A percentile compares a stretch with the other conserved stretches of the same genome.
These are phyloP conservation scores for Scaptomyza montana DNA, from an alignment of 1,140 invertebrate genomes.

Conservation along the genomic window DNA sequence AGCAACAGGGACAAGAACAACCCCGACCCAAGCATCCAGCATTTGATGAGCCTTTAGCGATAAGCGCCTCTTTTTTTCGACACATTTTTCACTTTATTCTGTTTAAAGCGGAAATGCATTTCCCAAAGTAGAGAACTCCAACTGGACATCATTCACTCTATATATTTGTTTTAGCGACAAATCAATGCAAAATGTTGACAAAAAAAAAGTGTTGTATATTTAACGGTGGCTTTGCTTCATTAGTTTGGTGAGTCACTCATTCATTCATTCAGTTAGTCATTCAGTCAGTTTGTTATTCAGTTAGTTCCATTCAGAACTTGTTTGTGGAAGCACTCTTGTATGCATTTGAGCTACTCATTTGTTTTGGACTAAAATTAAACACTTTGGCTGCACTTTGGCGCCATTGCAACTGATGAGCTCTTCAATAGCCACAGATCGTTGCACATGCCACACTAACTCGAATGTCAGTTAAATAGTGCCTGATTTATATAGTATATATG, in stretches of 20 bases:
- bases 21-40: conserved; percentile 3
- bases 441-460: conserved; percentile 2
- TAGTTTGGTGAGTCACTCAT: conserved; percentile 26
- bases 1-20: neutral
- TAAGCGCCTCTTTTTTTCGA: conserved; percentile 22
- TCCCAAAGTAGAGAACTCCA: conserved; percentile 11
- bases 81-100: conserved; percentile 6
- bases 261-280: neutral
- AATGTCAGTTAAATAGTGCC: too few relatives aligned
- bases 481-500: too few relatives aligned
- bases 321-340: conserved; percentile 15
- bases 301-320: conserved; percentile 20
- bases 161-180: conserved; percentile 53
- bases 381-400: conserved; percentile 23
- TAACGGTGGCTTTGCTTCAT: conserved; percentile 35
- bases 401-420: conserved; percentile 9
- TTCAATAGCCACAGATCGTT: conserved; percentile 19
- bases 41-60: conserved; percentile 36
- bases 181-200: conserved; percentile 6
- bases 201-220: neutral
- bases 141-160: conserved; percentile 47
- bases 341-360: too few relatives aligned
- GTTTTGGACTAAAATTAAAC: conserved; percentile 40
- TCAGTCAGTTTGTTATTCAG: too few relatives aligned
- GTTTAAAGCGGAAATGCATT: conserved; percentile 28